Percentiles rank a stretch among this genome's conserved stretches.
These are phyloP conservation scores for Cataglyphis hispanica DNA, from an alignment of 1,140 invertebrate genomes.

Conservation along the genomic window DNA sequence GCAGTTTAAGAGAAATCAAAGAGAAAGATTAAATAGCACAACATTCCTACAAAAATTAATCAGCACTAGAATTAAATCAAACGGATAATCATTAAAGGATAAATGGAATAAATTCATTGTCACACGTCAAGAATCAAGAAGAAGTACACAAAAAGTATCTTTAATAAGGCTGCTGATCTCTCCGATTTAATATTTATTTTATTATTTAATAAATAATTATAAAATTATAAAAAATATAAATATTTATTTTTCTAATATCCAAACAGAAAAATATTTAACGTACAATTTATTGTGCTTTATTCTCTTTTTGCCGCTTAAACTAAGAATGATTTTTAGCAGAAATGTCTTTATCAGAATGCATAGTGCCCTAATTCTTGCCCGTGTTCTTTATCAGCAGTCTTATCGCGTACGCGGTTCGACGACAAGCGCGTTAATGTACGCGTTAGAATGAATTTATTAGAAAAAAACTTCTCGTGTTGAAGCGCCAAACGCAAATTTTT, in stretches of 20 bases:
- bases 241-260: neutral
- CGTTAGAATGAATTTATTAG: neutral
- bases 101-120: slow-evolving; percentile 11
- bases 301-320: neutral
- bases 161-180: slow-evolving; percentile 35
- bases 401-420: slow-evolving; percentile 21
- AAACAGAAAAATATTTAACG: no score
- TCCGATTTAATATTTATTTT: neutral
- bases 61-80: slow-evolving; percentile 13
- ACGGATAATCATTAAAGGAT: neutral
- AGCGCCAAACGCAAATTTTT: slow-evolving; percentile 64
- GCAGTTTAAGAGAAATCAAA: no score
- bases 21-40: slow-evolving; percentile 13
- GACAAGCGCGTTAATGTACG: slow-evolving; percentile 2
- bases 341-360: neutral
- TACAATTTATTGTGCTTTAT: neutral
- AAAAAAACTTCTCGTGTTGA: neutral
- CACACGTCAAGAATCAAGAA: neutral
- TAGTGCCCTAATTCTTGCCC: neutral
- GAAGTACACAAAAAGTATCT: neutral
- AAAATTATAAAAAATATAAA: neutral
- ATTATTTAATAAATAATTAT: no score
- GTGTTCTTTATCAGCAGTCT: slow-evolving; percentile 38
- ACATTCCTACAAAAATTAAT: slow-evolving; percentile 14
- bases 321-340: neutral